Percentiles rank a stretch among this genome's conserved stretches.
These are phyloP conservation scores for Chrysolophus pictus DNA, from an alignment of 2,797 vertebrate species.

Conservation along the genomic window DNA sequence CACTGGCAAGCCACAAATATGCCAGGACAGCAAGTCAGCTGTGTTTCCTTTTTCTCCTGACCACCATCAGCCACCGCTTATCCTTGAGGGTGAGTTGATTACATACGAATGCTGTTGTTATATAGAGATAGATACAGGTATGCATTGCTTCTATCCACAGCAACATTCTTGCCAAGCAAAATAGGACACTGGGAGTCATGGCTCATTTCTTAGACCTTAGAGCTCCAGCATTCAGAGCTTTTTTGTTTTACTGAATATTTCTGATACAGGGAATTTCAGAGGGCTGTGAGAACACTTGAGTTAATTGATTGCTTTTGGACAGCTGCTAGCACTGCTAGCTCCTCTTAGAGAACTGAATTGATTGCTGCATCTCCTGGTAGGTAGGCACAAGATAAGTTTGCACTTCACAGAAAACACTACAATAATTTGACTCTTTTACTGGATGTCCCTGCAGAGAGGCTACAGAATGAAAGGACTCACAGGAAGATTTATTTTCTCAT, in stretches of 20 bases:
- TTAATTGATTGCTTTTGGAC: slow-evolving; percentile 11
- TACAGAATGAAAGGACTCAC: background rate
- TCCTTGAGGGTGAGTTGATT: background rate
- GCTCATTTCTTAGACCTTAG: background rate
- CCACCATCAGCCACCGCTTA: background rate
- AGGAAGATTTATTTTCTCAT: slow-evolving; percentile 25
- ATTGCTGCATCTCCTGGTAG: background rate
- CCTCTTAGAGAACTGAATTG: slow-evolving; percentile 9
- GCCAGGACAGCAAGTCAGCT: background rate
- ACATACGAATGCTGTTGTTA: background rate
- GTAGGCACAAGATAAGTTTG: slow-evolving; percentile 18
- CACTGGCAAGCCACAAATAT: background rate
- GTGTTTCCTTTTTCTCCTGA: background rate
- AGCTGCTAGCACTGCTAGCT: slow-evolving; percentile 1
- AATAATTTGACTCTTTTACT: slow-evolving; percentile 40
- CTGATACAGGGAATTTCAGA: background rate
- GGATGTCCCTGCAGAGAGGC: background rate
- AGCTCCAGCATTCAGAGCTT: background rate
- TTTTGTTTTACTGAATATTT: background rate
- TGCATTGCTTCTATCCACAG: background rate
- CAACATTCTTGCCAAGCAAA: background rate
- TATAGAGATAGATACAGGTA: background rate
- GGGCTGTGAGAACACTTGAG: background rate
- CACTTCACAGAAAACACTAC: slow-evolving; percentile 20
- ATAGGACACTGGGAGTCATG: background rate